phyloP scores from a whole-genome alignment of 2,113 vertebrate genomes.

The Alouatta palliata region DNA sequence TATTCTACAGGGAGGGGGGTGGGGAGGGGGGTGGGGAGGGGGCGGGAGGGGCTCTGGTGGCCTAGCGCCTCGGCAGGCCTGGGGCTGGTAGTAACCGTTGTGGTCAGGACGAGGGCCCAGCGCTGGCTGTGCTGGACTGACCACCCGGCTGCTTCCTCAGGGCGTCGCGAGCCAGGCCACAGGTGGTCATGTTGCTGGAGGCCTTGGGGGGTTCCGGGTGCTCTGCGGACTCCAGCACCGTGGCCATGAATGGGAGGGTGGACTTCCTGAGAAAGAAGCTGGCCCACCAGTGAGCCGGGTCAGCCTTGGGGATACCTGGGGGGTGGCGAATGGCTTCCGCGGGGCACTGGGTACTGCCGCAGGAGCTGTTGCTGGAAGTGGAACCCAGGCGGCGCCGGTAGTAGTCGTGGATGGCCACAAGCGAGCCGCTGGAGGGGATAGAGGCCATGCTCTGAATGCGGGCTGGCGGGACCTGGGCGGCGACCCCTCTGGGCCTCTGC shows the following conservation, averaged over 20 bases:
- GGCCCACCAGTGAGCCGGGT: slow-evolving; percentile 96
- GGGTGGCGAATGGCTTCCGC: slow-evolving; percentile 94
- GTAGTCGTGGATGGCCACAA: slow-evolving; percentile 96
- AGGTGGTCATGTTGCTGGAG: slow-evolving; percentile 83
- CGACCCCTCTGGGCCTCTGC: slow-evolving; percentile 41
- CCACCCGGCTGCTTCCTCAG: slow-evolving; percentile 83
- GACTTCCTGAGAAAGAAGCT: slow-evolving; percentile 96
- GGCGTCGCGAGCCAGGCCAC: slow-evolving; percentile 86
- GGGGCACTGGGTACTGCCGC: slow-evolving; percentile 91
- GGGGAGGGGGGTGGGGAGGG: background rate
- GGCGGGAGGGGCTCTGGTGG: slow-evolving; percentile 58
- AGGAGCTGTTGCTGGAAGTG: slow-evolving; percentile 95
- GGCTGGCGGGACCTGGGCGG: slow-evolving; percentile 68
- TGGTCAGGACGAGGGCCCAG: slow-evolving; percentile 82
- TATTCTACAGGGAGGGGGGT: background rate
- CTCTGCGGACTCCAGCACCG: slow-evolving; percentile 90
- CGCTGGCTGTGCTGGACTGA: slow-evolving; percentile 80
- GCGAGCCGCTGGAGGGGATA: slow-evolving; percentile 95
- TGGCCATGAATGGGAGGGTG: slow-evolving; percentile 88
- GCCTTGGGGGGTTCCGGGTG: slow-evolving; percentile 82
- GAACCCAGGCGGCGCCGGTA: slow-evolving; percentile 95
- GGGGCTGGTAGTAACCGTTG: background rate
- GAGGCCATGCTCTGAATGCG: slow-evolving; percentile 88
- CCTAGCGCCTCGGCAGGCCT: slow-evolving; percentile 81
- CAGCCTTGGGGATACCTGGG: slow-evolving; percentile 93